Base-by-base conservation (phyloP, 2,113 vertebrate species). In the Apodemus speciosus region DNA sequence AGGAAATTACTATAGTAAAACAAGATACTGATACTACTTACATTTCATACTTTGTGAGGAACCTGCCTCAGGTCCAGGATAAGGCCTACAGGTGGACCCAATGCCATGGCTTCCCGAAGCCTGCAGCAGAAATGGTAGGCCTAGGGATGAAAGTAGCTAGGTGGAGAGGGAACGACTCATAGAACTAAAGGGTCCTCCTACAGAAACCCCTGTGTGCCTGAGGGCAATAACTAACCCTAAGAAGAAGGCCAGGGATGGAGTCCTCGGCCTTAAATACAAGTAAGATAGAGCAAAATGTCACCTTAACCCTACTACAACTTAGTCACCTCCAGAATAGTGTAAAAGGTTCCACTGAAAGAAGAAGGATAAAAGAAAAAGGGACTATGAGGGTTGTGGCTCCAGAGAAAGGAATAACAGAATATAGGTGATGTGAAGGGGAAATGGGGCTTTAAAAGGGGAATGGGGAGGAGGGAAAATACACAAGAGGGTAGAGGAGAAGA, bases 161-260 rank as follows among this genome's bases (percentile, higher is more conserved):
- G 38, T 20, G 14, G 3, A 14, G 2, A 64, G 58, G 27, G 25
- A 4, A 64, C 62, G 27, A 18, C 1, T 40, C 3, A 18, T 38
- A 43, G 38, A 25, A 27, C 14, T 43, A 18, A 9, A 43, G 38
- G 18, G 16, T 43, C 38, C 15, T 43, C 80, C 25, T 43, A 4
- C 8, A 81, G 3, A 8, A 60, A 60, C 0, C n/a, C 25, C 10
- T 27, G 2, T 10, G 9, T 30, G n/a, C 4, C 25, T 18, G 23
- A 16, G n/a, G 18, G 38, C 56, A 38, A 21, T 25, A 27, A 40
- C 35, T 81, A 13, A 23, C 51, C 35, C 51, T 58, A 10, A 40
- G 35, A 58, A 58, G 53, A 38, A 58, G 77, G 14, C 5, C 38
- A 76, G 77, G 15, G 6, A 38, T 21, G 4, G 13, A 81, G 53